Percentiles rank a stretch among this genome's conserved stretches.
Conservation (phyloP, 2,797 vertebrate species). For the Eospalax fontanierii region DNA sequence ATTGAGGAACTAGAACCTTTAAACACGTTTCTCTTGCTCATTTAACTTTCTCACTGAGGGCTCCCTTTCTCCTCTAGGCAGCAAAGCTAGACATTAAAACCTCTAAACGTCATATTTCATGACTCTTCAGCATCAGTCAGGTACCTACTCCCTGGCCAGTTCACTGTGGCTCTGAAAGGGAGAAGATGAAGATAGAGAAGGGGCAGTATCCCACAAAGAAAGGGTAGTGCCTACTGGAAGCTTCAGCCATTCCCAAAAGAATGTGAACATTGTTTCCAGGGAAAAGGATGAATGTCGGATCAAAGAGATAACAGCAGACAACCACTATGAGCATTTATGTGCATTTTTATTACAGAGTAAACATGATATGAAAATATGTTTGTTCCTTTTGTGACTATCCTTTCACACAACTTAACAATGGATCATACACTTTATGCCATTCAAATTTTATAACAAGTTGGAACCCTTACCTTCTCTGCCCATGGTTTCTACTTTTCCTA, state of each 20-base stretch:
- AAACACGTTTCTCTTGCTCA: background rate
- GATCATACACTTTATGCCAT: background rate
- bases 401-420: background rate
- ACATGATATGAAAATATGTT: constrained; percentile 23
- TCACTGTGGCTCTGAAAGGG: background rate
- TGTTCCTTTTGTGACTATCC: constrained; percentile 50
- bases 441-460: background rate
- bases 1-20: background rate
- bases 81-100: background rate
- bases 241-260: background rate
- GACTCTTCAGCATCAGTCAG: constrained; percentile 38
- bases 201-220: background rate
- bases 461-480: constrained; percentile 4
- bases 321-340: background rate
- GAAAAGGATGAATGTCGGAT: background rate
- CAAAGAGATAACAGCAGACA: background rate
- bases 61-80: background rate
- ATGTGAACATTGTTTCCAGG: background rate
- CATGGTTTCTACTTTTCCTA: background rate
- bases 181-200: background rate
- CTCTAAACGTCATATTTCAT: background rate
- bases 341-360: constrained; percentile 38
- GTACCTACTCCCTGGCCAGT: background rate
- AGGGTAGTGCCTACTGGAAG: background rate
- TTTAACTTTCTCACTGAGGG: background rate